These are phyloP conservation scores for Brachyptera risi DNA, from an alignment of 2,888 invertebrate species.

Conservation along the genomic window DNA sequence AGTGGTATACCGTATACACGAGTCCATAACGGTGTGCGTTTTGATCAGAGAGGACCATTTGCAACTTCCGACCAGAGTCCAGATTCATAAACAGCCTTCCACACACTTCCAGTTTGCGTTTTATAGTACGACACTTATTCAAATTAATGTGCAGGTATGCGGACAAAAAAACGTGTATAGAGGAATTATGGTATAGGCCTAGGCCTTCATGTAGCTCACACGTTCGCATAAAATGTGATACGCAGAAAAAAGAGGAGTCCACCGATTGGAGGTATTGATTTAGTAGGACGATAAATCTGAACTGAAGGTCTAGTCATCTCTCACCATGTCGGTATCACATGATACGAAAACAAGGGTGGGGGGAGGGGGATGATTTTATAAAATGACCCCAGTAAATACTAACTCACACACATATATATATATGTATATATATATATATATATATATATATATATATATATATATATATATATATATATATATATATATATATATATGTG, in stretches of 20 bases:
- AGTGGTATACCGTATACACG: too few relatives aligned
- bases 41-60: too few relatives aligned
- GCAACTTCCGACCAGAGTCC: too few relatives aligned
- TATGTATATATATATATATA: background rate
- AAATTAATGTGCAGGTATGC: background rate
- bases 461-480: background rate
- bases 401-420: too few relatives aligned
- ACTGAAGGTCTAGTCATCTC: background rate
- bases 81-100: too few relatives aligned
- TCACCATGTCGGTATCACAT: background rate
- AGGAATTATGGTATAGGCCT: background rate
- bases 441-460: background rate
- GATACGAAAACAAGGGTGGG: background rate
- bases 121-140: background rate
- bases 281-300: conserved; percentile 11
- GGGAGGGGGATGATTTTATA: background rate
- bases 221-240: too few relatives aligned
- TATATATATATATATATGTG: too few relatives aligned
- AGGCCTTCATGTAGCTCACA: too few relatives aligned
- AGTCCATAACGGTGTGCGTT: too few relatives aligned
- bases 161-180: background rate
- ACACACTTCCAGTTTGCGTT: background rate
- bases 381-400: background rate
- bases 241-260: conserved; percentile 3
- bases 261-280: conserved; percentile 13